Percentiles rank a stretch among this genome's conserved stretches.
These are phyloP conservation scores for Rhinolophus ferrumequinum DNA, from an alignment of 2,113 vertebrate genomes.

Conservation along the genomic window DNA sequence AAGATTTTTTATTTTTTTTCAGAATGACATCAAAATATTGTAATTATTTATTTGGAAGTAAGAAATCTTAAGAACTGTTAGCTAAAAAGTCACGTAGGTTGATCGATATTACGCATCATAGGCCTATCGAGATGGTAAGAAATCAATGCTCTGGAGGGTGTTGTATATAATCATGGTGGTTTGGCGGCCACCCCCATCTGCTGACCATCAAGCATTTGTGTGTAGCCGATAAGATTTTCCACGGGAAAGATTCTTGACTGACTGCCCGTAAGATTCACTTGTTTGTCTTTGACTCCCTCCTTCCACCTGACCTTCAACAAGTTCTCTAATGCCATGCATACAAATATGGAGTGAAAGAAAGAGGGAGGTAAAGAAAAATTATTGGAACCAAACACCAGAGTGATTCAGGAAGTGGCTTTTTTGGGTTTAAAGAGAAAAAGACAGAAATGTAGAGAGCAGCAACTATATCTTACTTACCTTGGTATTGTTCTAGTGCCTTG, in stretches of 20 bases:
- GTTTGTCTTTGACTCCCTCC: background rate
- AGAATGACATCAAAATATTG: conserved; percentile 28
- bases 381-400: background rate
- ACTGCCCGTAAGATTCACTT: background rate
- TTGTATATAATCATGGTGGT: background rate
- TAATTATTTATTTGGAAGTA: conserved; percentile 18
- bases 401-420: background rate
- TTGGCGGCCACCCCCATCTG: background rate
- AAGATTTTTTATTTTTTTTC: background rate
- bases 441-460: background rate
- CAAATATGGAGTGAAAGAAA: background rate
- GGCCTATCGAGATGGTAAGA: background rate
- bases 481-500: background rate
- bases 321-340: background rate
- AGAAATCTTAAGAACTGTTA: conserved; percentile 9
- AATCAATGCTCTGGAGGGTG: background rate
- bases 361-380: background rate
- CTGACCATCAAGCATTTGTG: background rate
- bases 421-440: background rate
- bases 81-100: background rate
- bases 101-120: background rate
- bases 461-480: background rate
- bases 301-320: background rate
- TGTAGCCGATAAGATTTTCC: background rate
- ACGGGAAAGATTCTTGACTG: background rate